Conservation (phyloP, 2,797 vertebrate genomes). For the Florisuga fusca region DNA sequence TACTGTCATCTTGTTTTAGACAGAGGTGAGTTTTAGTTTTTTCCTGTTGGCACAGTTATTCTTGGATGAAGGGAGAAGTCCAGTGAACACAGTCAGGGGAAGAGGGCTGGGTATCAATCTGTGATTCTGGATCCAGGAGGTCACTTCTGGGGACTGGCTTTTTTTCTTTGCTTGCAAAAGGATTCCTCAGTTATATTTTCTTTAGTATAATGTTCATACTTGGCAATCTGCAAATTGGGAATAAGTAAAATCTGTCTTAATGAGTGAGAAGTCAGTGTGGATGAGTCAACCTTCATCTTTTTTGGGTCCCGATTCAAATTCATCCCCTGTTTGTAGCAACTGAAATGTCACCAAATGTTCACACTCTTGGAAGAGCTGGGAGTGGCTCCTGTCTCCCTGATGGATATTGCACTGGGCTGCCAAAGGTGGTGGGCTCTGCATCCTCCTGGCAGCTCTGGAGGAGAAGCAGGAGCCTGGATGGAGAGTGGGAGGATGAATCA, state of each 20-base stretch:
- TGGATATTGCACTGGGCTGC: not conserved
- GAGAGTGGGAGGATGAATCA: conserved; percentile 58
- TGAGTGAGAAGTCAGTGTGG: not conserved
- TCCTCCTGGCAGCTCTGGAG: not conserved
- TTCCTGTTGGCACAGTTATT: not conserved
- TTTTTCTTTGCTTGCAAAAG: not conserved
- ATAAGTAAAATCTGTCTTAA: not conserved
- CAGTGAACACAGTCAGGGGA: not conserved
- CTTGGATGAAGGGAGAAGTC: not conserved
- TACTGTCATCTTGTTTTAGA: conserved; percentile 5
- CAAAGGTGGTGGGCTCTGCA: not conserved
- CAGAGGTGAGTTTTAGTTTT: not conserved
- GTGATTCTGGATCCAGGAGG: not conserved
- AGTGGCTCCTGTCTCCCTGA: not conserved
- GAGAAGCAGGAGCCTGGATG: not conserved
- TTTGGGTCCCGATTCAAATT: not conserved
- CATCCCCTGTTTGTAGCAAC: not conserved
- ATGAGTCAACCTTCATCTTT: conserved; percentile 6
- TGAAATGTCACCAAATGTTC: conserved; percentile 55
- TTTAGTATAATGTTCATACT: not conserved
- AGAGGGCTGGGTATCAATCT: not conserved
- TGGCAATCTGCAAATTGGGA: not conserved
- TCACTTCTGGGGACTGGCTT: not conserved
- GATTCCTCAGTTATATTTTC: not conserved
- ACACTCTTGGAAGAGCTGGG: not conserved